Percentiles rank a stretch among this genome's conserved stretches.
phyloP scores from a whole-genome alignment of 2,797 vertebrate species.

The Hydrophis major region DNA sequence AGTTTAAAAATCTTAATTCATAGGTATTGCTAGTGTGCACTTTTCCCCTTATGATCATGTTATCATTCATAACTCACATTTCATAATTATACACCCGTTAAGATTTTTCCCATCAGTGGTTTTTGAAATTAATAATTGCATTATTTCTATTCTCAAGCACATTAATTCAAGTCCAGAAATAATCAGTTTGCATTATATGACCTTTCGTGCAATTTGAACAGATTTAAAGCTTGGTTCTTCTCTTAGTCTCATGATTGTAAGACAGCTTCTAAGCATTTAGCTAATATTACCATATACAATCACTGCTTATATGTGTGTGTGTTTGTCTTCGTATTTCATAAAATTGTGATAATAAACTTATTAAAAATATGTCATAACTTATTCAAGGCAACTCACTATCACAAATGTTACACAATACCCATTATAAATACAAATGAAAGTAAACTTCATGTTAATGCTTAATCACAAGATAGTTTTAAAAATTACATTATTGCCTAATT shows the following conservation, averaged over 20 bases:
- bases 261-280: slow-evolving; percentile 74
- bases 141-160: slow-evolving; percentile 73
- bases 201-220: slow-evolving; percentile 69
- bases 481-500: slow-evolving; percentile 23
- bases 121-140: slow-evolving; percentile 79
- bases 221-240: slow-evolving; percentile 75
- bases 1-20: slow-evolving; percentile 58
- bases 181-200: slow-evolving; percentile 75
- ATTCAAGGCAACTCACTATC: neutral
- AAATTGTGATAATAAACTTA: slow-evolving; percentile 27
- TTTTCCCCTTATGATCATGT: slow-evolving; percentile 72
- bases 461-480: slow-evolving; percentile 15
- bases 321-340: slow-evolving; percentile 38
- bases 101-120: slow-evolving; percentile 69
- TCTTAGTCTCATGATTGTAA: slow-evolving; percentile 68
- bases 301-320: slow-evolving; percentile 56
- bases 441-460: neutral
- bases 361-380: slow-evolving; percentile 21
- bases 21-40: slow-evolving; percentile 71
- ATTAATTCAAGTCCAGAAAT: slow-evolving; percentile 73
- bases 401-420: neutral
- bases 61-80: slow-evolving; percentile 61
- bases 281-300: slow-evolving; percentile 60
- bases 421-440: neutral
- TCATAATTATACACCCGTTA: slow-evolving; percentile 73